Evolutionary conservation across 2,888 invertebrate species (phyloP).

Genomic region (Eustalomyia histrio): DNA sequence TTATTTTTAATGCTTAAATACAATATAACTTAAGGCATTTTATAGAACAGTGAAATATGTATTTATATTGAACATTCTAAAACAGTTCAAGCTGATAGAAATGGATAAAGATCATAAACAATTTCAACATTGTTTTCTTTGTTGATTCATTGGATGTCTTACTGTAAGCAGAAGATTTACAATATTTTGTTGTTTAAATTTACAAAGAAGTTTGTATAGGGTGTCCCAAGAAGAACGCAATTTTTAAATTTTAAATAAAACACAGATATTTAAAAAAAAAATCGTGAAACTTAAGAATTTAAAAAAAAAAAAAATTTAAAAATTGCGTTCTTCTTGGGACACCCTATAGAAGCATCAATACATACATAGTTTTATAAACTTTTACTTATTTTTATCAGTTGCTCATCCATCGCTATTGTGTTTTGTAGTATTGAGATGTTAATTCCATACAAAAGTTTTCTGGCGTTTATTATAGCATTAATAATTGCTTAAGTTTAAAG

Average conservation of each 20-base stretch:
- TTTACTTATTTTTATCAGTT: background rate
- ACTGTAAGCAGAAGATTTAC: background rate
- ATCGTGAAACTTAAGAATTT: too few relatives aligned
- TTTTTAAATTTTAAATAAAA: too few relatives aligned
- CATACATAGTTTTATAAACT: slow-evolving; percentile 15
- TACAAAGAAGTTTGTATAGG: background rate
- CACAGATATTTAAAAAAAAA: too few relatives aligned
- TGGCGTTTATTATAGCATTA: slow-evolving; percentile 40
- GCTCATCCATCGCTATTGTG: background rate
- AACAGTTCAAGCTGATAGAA: background rate
- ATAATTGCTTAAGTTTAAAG: slow-evolving; percentile 51
- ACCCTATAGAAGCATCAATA: background rate
- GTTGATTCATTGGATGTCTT: background rate
- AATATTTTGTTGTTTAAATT: slow-evolving; percentile 3
- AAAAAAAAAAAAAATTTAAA: too few relatives aligned
- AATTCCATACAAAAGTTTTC: slow-evolving; percentile 37
- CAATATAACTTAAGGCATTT: slow-evolving; percentile 24
- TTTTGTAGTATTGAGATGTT: slow-evolving; percentile 35
- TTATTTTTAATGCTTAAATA: slow-evolving; percentile 21
- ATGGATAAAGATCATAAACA: background rate
- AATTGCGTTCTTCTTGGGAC: too few relatives aligned
- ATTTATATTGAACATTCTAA: background rate
- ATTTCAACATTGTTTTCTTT: background rate
- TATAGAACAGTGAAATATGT: background rate
- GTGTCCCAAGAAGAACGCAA: too few relatives aligned